phyloP scores from a whole-genome alignment of 2,113 vertebrate genomes.

The Carassius carassius region DNA sequence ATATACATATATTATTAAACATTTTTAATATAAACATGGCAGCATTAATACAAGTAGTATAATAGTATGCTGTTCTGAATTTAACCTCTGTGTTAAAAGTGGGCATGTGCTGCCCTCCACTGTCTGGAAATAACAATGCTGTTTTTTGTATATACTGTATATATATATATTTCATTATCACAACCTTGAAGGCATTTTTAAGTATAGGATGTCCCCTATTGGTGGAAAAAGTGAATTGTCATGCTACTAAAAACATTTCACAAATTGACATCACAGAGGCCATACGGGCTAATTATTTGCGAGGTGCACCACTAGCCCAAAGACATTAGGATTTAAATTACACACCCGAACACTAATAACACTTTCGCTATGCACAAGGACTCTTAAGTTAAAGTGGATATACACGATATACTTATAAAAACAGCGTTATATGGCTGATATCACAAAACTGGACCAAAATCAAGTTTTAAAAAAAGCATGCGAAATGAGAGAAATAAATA shows the following conservation, averaged over 20 bases:
- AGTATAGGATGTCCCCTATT: slow-evolving; percentile 63
- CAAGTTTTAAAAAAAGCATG: background rate
- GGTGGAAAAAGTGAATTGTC: slow-evolving; percentile 24
- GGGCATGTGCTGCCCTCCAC: slow-evolving; percentile 63
- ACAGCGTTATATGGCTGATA: background rate
- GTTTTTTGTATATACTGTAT: too few relatives aligned
- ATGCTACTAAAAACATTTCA: background rate
- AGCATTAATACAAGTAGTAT: background rate
- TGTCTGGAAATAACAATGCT: slow-evolving; percentile 30
- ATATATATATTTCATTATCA: background rate
- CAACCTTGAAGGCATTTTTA: slow-evolving; percentile 23
- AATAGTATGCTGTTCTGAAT: background rate
- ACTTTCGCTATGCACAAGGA: background rate
- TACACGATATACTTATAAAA: background rate
- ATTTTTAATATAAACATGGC: background rate
- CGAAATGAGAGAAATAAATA: background rate
- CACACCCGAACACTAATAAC: background rate
- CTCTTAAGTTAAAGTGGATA: background rate
- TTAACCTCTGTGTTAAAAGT: slow-evolving; percentile 34
- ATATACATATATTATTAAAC: background rate
- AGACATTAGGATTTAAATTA: background rate
- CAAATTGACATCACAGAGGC: background rate
- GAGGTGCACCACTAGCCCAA: background rate
- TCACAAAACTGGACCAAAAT: background rate
- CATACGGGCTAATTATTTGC: background rate